Percentiles rank a stretch among this genome's conserved stretches.
These are phyloP conservation scores for Pteropus rufus DNA, from an alignment of 2,797 vertebrate species.

Conservation along the genomic window DNA sequence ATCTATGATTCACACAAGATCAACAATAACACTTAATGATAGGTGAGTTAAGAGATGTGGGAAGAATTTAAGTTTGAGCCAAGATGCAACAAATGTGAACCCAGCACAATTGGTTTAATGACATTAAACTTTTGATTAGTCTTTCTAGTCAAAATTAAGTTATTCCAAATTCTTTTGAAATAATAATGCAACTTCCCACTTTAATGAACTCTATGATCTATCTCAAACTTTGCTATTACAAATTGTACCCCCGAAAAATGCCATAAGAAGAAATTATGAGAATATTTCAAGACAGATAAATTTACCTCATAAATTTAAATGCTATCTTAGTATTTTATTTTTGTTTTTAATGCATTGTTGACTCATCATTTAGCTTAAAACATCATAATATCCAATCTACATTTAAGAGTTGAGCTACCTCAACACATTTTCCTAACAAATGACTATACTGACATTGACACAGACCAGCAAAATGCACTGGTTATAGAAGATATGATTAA, in stretches of 20 bases:
- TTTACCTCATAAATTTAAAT: not conserved
- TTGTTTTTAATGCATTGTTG: constrained; percentile 35
- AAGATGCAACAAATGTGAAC: not conserved
- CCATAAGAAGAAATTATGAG: constrained; percentile 53
- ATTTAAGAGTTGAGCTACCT: constrained; percentile 56
- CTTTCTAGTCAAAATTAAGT: constrained; percentile 48
- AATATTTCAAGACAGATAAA: constrained; percentile 50
- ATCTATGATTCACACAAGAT: constrained; percentile 7
- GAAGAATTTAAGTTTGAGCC: not conserved
- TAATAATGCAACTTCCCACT: constrained; percentile 57
- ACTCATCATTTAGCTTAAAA: constrained; percentile 47
- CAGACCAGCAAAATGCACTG: constrained; percentile 74
- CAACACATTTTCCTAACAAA: constrained; percentile 62
- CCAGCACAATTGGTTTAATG: not conserved
- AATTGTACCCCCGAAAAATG: constrained; percentile 57
- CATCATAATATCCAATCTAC: constrained; percentile 14
- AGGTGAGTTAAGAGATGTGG: constrained; percentile 12
- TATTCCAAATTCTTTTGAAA: constrained; percentile 32
- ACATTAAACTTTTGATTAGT: not conserved
- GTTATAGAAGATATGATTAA: constrained; percentile 81
- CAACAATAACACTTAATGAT: not conserved
- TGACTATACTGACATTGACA: constrained; percentile 53
- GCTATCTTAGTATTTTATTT: constrained; percentile 36
- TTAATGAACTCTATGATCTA: constrained; percentile 59
- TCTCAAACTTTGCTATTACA: not conserved